Conservation (phyloP, 2,888 invertebrate species). For the Atherix ibis region DNA sequence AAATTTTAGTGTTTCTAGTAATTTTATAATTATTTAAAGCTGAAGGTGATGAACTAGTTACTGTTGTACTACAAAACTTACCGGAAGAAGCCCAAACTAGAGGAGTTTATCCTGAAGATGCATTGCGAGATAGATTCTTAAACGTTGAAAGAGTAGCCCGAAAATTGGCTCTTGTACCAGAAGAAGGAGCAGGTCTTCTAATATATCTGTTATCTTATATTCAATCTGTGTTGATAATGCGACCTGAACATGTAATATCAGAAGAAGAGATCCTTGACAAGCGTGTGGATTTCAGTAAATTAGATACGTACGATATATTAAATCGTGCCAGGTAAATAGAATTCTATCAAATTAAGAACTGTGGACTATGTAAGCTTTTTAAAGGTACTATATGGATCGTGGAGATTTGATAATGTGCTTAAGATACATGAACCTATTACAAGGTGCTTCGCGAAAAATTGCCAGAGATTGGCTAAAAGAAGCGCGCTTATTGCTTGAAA, state of each 20-base stretch:
- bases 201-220: constrained; percentile 75
- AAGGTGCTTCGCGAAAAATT: constrained; percentile 74
- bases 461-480: constrained; percentile 80
- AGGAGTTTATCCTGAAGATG: constrained; percentile 80
- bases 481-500: constrained; percentile 67
- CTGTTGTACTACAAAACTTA: constrained; percentile 58
- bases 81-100: constrained; percentile 57
- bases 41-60: constrained; percentile 64
- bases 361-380: constrained; percentile 7
- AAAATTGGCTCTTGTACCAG: constrained; percentile 74
- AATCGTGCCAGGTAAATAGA: constrained; percentile 62
- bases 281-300: constrained; percentile 50
- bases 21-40: constrained; percentile 30
- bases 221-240: constrained; percentile 69
- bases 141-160: constrained; percentile 66
- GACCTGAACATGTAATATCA: constrained; percentile 51
- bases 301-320: constrained; percentile 79
- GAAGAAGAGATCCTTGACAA: constrained; percentile 55
- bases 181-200: constrained; percentile 70
- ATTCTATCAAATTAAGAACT: not conserved
- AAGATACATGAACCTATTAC: constrained; percentile 69
- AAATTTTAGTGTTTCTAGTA: not conserved
- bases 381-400: constrained; percentile 69
- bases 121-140: constrained; percentile 69
- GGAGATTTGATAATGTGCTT: constrained; percentile 78